Percentiles rank a stretch among this genome's conserved stretches.
Evolutionary conservation across 2,113 vertebrate genomes (phyloP).

Genomic region (Smithornis capensis): DNA sequence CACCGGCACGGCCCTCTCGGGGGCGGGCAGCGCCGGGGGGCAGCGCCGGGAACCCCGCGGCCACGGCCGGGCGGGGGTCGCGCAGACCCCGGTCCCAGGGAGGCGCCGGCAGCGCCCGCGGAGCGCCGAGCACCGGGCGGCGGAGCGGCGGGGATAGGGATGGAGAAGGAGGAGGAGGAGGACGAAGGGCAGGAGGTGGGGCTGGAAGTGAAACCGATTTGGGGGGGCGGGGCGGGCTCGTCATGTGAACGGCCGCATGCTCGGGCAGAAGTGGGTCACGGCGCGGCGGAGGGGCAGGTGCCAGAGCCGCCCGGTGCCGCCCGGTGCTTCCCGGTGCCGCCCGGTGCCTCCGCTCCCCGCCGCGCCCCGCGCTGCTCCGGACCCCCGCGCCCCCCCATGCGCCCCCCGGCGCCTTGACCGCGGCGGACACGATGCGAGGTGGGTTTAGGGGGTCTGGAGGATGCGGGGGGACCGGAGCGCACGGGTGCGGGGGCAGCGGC

Average conservation of each 20-base stretch:
- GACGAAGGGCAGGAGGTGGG: not conserved
- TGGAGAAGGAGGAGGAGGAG: not conserved
- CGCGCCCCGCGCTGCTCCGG: not conserved
- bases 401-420: conserved; percentile 2
- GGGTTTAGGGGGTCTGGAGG: not conserved
- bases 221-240: conserved; percentile 27
- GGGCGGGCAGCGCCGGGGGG: not conserved
- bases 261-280: conserved; percentile 65
- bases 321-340: not conserved
- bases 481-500: not conserved
- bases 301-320: conserved; percentile 3
- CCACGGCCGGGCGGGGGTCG: not conserved
- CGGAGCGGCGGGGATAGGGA: not conserved
- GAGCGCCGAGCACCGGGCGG: not conserved
- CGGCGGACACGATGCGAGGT: conserved; percentile 40
- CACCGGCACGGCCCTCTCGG: not conserved
- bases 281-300: conserved; percentile 26
- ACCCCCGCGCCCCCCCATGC: not conserved
- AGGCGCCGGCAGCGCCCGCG: not conserved
- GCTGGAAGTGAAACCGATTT: conserved; percentile 30
- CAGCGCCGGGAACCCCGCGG: not conserved
- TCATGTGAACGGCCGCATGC: conserved; percentile 65
- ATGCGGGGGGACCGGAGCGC: not conserved
- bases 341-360: not conserved
- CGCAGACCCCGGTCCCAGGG: not conserved